These are phyloP conservation scores for Archocentrus centrarchus DNA, from an alignment of 2,113 vertebrate species.

Conservation along the genomic window DNA sequence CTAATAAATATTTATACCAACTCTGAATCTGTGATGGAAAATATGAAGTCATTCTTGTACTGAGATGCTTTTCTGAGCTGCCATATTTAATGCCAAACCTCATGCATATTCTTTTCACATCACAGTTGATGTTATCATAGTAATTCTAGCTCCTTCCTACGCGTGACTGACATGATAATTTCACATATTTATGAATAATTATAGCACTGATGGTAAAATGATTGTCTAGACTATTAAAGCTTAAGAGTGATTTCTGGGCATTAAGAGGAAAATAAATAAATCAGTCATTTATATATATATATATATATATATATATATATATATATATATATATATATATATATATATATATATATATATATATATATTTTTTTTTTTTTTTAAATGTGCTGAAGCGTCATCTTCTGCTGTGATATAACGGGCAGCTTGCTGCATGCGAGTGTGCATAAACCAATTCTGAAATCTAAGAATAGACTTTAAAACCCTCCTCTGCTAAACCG, in stretches of 20 bases:
- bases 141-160: conserved; percentile 4
- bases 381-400: conserved; percentile 11
- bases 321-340: not conserved
- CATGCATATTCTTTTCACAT: conserved; percentile 1
- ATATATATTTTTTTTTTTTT: no score
- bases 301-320: no score
- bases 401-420: conserved; percentile 48
- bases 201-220: not conserved
- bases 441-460: conserved; percentile 62
- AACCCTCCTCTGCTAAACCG: conserved; percentile 71
- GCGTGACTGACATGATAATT: conserved; percentile 29
- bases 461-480: conserved; percentile 76
- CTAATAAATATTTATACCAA: not conserved
- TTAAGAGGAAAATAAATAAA: not conserved
- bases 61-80: not conserved
- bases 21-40: not conserved
- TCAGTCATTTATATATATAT: not conserved
- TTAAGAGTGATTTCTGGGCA: not conserved
- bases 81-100: not conserved
- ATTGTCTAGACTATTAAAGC: conserved; percentile 11
- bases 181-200: conserved; percentile 23
- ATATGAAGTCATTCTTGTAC: not conserved
- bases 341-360: no score
- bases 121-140: conserved; percentile 20
- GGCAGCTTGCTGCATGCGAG: conserved; percentile 41